These are phyloP conservation scores for Pseudoips prasinana DNA, from an alignment of 2,888 invertebrate genomes.

Conservation along the genomic window DNA sequence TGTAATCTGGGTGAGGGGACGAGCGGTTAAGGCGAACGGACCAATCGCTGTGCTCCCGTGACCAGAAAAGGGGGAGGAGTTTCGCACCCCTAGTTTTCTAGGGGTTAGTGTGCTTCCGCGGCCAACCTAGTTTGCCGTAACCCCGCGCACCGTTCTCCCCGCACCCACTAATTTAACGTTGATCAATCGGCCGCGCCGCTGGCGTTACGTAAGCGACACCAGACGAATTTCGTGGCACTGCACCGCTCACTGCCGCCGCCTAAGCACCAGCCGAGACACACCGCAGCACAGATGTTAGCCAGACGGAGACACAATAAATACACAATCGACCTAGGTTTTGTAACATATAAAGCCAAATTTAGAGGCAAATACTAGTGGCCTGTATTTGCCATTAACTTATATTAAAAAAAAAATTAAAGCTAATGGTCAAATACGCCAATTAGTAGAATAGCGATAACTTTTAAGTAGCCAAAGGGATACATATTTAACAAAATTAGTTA, in stretches of 20 bases:
- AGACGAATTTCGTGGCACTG: conserved; percentile 46
- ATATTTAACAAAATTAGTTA: no score
- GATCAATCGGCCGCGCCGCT: conserved; percentile 71
- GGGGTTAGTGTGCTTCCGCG: conserved; percentile 82
- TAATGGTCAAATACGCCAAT: no score
- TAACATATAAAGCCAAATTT: no score
- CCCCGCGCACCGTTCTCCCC: conserved; percentile 63
- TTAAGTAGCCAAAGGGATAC: no score
- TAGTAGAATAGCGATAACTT: no score
- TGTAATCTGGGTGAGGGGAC: conserved; percentile 80
- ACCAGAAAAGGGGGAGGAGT: conserved; percentile 82
- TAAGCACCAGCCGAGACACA: neutral
- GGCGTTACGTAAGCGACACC: conserved; percentile 66
- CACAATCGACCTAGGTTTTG: no score
- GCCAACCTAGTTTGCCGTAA: conserved; percentile 79
- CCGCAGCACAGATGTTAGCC: no score
- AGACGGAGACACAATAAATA: no score
- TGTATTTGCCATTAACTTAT: no score
- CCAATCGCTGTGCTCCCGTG: conserved; percentile 79
- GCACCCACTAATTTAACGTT: conserved; percentile 77
- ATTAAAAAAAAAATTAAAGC: no score
- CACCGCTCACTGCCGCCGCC: conserved; percentile 15
- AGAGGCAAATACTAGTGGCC: no score
- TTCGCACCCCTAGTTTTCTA: conserved; percentile 83
- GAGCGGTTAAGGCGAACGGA: conserved; percentile 70